Evolutionary conservation across 1,140 invertebrate species (phyloP).

Genomic region (Kradibia gibbosae): DNA sequence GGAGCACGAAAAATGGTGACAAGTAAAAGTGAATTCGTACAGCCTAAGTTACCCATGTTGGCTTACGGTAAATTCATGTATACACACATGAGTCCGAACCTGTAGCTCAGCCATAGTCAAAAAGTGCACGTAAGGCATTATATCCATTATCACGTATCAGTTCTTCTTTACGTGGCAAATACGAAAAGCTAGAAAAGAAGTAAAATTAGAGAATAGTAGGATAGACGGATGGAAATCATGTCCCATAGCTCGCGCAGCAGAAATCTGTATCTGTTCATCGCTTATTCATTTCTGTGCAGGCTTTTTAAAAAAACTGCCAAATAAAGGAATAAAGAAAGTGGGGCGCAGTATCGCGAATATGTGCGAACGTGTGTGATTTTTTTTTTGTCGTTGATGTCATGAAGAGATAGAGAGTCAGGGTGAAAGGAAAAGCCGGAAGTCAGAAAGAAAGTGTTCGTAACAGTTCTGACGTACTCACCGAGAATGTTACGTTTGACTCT

Average conservation of each 20-base stretch:
- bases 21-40: neutral
- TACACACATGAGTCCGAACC: too few species aligned
- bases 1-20: neutral
- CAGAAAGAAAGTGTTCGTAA: neutral
- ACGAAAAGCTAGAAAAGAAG: neutral
- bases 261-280: neutral
- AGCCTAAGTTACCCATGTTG: neutral
- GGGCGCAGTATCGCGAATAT: neutral
- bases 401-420: neutral
- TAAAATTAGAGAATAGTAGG: neutral
- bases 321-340: constrained; percentile 21
- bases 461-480: neutral
- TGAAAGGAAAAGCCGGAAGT: neutral
- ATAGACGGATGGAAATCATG: neutral
- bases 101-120: neutral
- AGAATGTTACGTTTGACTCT: neutral
- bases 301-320: neutral
- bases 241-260: neutral
- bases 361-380: neutral
- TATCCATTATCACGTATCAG: neutral
- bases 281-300: neutral
- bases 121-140: neutral
- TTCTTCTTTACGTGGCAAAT: neutral
- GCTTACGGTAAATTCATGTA: neutral
- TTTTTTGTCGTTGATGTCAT: neutral